phyloP scores from a whole-genome alignment of 92 coral and sea anemone genomes.

The Porites rus region DNA sequence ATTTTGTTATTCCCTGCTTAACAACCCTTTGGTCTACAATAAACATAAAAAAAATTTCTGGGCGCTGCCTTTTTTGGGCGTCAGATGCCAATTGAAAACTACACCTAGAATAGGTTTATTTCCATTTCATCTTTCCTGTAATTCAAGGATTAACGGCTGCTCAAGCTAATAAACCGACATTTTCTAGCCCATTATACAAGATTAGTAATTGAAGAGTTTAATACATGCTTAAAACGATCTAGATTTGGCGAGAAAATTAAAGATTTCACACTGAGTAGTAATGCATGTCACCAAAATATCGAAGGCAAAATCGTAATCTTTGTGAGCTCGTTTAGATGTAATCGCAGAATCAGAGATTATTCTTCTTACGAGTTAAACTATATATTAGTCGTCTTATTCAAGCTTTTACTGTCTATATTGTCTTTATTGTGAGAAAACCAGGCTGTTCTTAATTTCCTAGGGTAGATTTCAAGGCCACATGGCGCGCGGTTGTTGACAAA shows the following conservation, averaged over 20 bases:
- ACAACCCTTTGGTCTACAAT: constrained; percentile 1
- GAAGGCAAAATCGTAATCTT: not conserved
- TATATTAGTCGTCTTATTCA: not conserved
- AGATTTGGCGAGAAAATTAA: not conserved
- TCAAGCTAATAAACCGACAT: no score
- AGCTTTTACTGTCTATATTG: not conserved
- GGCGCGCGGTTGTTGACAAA: no score
- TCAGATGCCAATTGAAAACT: not conserved
- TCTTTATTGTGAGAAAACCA: not conserved
- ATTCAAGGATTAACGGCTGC: no score
- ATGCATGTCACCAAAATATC: constrained; percentile 10
- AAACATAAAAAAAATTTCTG: constrained; percentile 10
- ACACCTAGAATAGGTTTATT: not conserved
- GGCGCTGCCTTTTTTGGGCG: not conserved
- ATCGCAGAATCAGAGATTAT: not conserved
- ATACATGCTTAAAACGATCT: not conserved
- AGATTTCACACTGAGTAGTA: not conserved
- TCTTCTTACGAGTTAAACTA: not conserved
- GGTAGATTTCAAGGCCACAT: no score
- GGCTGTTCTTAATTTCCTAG: not conserved
- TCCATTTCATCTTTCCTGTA: no score
- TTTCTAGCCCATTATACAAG: not conserved
- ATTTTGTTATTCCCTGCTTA: not conserved
- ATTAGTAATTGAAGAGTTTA: not conserved
- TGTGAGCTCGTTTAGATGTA: not conserved